Conservation (phyloP, 2,113 vertebrate genomes). For the Megalops atlanticus region DNA sequence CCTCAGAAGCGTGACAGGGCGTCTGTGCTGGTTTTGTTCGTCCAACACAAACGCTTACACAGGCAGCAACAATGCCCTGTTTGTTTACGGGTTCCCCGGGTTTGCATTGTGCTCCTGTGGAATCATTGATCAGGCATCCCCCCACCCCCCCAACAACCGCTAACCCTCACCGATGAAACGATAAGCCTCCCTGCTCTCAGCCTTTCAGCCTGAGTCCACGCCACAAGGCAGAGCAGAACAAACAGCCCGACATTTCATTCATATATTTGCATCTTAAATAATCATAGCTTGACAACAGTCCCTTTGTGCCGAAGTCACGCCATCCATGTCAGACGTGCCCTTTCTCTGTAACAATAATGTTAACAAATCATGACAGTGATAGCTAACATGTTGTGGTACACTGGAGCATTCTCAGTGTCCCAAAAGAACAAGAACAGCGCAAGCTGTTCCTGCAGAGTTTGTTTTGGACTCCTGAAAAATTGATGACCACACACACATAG, state of each 20-base stretch:
- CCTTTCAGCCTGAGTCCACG: neutral
- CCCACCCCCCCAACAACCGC: no score
- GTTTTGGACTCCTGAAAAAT: neutral
- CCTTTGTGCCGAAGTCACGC: neutral
- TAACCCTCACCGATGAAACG: no score
- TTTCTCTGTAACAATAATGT: neutral
- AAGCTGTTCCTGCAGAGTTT: neutral
- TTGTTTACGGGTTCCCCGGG: neutral
- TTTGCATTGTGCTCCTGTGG: neutral
- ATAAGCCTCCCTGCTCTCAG: neutral
- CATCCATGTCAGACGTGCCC: neutral
- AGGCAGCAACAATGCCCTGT: neutral
- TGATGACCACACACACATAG: neutral
- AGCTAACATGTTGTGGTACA: neutral
- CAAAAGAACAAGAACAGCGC: neutral
- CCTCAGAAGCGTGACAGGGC: neutral
- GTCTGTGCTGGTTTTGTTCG: neutral
- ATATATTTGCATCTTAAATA: conserved; percentile 4
- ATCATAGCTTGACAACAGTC: neutral
- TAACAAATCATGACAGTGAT: neutral
- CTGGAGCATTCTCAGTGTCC: neutral
- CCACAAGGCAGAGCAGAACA: neutral
- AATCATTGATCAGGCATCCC: neutral
- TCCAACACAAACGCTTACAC: neutral
- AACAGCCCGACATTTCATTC: neutral